Base-by-base conservation (phyloP, 2,888 invertebrate genomes). In the Calameuta idolon region DNA sequence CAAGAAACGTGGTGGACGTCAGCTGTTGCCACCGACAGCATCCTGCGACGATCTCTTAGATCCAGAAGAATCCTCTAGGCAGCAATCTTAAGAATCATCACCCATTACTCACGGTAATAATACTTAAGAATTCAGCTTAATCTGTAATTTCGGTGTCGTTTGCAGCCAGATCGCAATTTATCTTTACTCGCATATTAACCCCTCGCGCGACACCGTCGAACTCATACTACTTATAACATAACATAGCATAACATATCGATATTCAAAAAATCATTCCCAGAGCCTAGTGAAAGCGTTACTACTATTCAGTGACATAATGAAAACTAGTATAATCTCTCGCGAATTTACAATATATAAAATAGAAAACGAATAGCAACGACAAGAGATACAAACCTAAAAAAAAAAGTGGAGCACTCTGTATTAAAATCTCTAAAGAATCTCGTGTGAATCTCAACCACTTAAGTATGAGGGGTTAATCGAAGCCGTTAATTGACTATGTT, bases 31-130 rank as follows among this genome's bases (percentile, higher is more conserved):
- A 33, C 89, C 91, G n/a, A 91, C 91, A 34, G 90, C 90, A 75
- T 91, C 91, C 12, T 91, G 91, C 74, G 91, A 91, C 76, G 91
- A 91, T 84, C 86, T 91, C 74, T 81, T 91, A 78, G 89, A 91
- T 79, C 90, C 90, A n/a, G 91, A 91, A 75, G 91, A 90, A 79
- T 90, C 90, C 33, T 89, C 91, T 35, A 87, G 87, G 84, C 85
- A 87, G 55, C 55, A 55, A 55, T 55, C 55, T 55, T 55, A 55
- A 55, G 55, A 55, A 55, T 55, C 55, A 23, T 9, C 15, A 9
- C 55, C 23, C 1, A 55, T 23, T 55, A 23, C 55, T 55, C 55
- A 55, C 55, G 55, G 55, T 55, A 55, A 23, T 55, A 55, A 5
- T 23, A 55, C 55, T 55, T 55, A 23, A 55, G 55, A 9, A 55